phyloP scores from a whole-genome alignment of 2,888 invertebrate species.

The Cephus runcator region DNA sequence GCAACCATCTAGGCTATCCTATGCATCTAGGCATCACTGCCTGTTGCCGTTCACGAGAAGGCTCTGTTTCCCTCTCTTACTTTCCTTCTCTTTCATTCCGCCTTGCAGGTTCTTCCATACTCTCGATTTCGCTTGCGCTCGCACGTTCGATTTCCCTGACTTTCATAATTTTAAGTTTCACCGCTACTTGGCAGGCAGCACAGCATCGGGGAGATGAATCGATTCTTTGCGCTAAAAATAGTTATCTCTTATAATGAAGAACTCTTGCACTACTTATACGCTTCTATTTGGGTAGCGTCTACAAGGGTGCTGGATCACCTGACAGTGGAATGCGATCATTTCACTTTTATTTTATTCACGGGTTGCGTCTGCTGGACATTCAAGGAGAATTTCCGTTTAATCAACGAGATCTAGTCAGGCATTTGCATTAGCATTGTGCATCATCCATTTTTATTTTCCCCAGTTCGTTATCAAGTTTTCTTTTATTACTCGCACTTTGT shows the following conservation, averaged over 20 bases:
- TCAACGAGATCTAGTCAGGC: too few species aligned
- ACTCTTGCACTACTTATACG: neutral
- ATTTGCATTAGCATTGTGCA: too few species aligned
- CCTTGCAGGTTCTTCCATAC: neutral
- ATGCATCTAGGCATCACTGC: neutral
- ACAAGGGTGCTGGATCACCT: too few species aligned
- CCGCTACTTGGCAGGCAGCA: slow-evolving; percentile 1
- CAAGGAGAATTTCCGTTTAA: too few species aligned
- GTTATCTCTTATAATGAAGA: slow-evolving; percentile 23
- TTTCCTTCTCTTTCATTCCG: neutral
- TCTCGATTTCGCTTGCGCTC: neutral
- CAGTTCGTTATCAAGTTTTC: too few species aligned
- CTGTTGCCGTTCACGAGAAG: neutral
- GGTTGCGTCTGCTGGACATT: too few species aligned
- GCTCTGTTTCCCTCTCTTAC: neutral
- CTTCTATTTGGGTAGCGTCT: neutral
- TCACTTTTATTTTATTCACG: too few species aligned
- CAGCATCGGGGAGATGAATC: slow-evolving; percentile 43
- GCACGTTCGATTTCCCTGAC: neutral
- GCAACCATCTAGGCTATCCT: neutral
- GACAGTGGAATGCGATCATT: too few species aligned
- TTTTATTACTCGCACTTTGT: too few species aligned
- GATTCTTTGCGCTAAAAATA: slow-evolving; percentile 52
- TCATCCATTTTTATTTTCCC: too few species aligned
- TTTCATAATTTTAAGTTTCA: neutral